These are phyloP conservation scores for Otolemur crassicaudatus DNA, from an alignment of 2,797 vertebrate species.

Conservation along the genomic window DNA sequence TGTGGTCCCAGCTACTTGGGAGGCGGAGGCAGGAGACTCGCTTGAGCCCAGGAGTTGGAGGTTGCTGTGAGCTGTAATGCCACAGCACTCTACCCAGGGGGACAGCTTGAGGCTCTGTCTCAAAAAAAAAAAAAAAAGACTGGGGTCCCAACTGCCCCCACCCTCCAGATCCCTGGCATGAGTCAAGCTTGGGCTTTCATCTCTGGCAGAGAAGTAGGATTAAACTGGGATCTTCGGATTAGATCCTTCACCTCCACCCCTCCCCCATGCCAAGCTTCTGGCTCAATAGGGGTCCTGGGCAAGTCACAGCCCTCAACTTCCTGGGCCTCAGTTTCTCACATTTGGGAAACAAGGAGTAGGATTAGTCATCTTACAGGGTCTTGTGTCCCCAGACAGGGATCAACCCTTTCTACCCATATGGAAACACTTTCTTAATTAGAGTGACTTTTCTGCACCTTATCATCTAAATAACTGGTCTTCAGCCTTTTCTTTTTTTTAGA, in stretches of 20 bases:
- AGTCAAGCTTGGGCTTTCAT: constrained; percentile 55
- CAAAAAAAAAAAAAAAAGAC: background rate
- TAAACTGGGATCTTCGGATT: constrained; percentile 29
- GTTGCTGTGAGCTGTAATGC: too few species aligned
- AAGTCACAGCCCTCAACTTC: background rate
- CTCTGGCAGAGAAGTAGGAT: background rate
- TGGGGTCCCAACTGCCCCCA: background rate
- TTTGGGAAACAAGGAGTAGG: background rate
- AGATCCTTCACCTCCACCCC: background rate
- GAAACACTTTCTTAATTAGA: background rate
- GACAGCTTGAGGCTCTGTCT: too few species aligned
- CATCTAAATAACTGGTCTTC: background rate
- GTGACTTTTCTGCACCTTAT: background rate
- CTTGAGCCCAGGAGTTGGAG: too few species aligned
- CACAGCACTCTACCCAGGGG: too few species aligned
- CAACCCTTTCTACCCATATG: background rate
- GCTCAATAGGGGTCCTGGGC: background rate
- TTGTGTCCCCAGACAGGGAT: background rate
- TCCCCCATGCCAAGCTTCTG: background rate
- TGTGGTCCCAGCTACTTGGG: too few species aligned
- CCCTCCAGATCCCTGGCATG: background rate
- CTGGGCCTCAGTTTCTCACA: background rate
- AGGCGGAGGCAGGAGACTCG: too few species aligned
- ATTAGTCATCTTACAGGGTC: background rate
- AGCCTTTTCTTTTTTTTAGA: background rate